Evolutionary conservation across 2,888 invertebrate species (phyloP), one percentile per base, ranked within the genome.

Genomic region (Mimachlamys varia): DNA sequence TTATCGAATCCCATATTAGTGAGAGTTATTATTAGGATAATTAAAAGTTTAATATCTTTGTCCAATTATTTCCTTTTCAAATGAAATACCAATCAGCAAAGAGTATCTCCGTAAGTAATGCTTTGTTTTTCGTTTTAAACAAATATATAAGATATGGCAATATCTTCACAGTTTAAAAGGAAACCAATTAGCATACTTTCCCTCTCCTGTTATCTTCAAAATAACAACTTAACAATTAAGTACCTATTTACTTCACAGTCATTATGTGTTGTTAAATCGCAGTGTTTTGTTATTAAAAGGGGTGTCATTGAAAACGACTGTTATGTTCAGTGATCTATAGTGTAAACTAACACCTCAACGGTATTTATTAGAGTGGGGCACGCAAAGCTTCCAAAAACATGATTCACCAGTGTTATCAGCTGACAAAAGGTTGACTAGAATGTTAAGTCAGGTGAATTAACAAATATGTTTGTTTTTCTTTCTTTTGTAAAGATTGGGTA

Each of bases 271-370:
- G 27, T 76, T 76, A 76, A 76, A 76, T 76, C 27, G 33, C 76
- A 33, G 27, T 3, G 76, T 76, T 76, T 76, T 76, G 27, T 27
- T 33, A 33, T 76, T 76, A 76, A 76, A 76, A 76, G 27, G 12
- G 62, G 19, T 62, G 62, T 62, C 22, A 3, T 33, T 10, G 33
- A 22, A 27, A 33, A 12, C 33, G 4, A 33, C 33, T 76, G 27
- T 33, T 33, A 7, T 76, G 76, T 76, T 76, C 76, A 76, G 76
- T 76, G 76, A 76, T 76, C 76, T 76, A 76, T 76, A 33, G 76
- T 22, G 76, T 76, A 76, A 76, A 76, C 76, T 76, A 33, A 76
- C 33, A 76, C 76, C 33, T 22, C 15, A 0, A 33, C 1, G 12
- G 27, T 76, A 76, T 17, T 76, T 19, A 76, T 27, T 1, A 76